Conservation (phyloP, 2,797 vertebrate species). For the Lagodon rhomboides region DNA sequence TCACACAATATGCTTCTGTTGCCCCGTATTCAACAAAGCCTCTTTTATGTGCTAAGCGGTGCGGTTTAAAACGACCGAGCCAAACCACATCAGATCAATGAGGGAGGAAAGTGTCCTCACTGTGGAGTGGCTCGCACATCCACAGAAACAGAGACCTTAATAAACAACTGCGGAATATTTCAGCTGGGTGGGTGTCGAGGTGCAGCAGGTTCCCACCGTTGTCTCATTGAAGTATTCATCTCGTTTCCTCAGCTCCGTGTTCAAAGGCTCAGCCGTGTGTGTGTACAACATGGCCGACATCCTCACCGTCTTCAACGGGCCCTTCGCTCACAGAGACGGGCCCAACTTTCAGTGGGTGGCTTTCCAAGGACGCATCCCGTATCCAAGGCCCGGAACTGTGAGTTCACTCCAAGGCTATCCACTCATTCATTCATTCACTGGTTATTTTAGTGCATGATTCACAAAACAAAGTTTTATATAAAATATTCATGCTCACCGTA, state of each 20-base stretch:
- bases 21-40: constrained; percentile 51
- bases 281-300: constrained; percentile 97
- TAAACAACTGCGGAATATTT: constrained; percentile 41
- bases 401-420: constrained; percentile 76
- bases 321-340: constrained; percentile 97
- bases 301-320: constrained; percentile 97
- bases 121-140: constrained; percentile 28
- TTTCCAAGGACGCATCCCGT: constrained; percentile 97
- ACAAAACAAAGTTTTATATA: neutral
- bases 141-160: constrained; percentile 24
- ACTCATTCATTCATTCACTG: neutral
- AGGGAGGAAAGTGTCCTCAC: constrained; percentile 36
- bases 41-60: constrained; percentile 59
- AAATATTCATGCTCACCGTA: neutral
- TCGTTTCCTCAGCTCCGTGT: constrained; percentile 91
- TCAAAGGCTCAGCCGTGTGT: constrained; percentile 97
- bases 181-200: constrained; percentile 16
- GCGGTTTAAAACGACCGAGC: constrained; percentile 54
- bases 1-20: constrained; percentile 45
- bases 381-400: constrained; percentile 96
- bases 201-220: neutral
- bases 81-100: constrained; percentile 64
- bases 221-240: constrained; percentile 45
- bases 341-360: constrained; percentile 97
- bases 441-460: constrained; percentile 5